phyloP scores from a whole-genome alignment of 2,113 vertebrate genomes.

The Siphamia tubifer region DNA sequence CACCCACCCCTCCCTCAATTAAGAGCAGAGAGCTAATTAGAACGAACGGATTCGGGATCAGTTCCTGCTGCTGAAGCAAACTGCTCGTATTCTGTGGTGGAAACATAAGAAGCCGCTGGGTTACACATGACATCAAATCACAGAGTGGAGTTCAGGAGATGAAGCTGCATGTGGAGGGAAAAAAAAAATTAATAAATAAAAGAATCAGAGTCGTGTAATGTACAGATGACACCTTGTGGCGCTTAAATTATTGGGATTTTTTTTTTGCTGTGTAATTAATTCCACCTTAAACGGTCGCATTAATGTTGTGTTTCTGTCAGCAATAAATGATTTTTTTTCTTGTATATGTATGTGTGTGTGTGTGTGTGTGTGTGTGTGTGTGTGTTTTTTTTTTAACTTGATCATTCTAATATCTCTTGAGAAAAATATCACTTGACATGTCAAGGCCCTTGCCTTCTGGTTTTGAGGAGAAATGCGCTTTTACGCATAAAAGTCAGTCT shows the following conservation, averaged over 20 bases:
- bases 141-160: not conserved
- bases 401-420: not conserved
- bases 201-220: not conserved
- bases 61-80: not conserved
- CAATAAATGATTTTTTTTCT: not conserved
- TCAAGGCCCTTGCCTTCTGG: not conserved
- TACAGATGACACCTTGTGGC: not conserved
- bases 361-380: too few relatives aligned
- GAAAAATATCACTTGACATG: not conserved
- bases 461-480: too few relatives aligned
- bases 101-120: not conserved
- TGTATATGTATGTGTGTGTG: too few relatives aligned
- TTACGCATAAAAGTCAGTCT: not conserved
- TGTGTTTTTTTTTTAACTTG: not conserved
- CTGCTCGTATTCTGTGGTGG: not conserved
- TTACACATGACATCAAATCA: constrained; percentile 11
- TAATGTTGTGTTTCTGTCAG: not conserved
- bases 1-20: constrained; percentile 69
- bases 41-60: constrained; percentile 55
- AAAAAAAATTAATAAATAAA: not conserved
- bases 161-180: not conserved
- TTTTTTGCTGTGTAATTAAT: too few relatives aligned
- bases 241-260: too few relatives aligned
- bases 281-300: too few relatives aligned
- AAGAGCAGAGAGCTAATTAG: constrained; percentile 80